Conservation (phyloP, 1,140 invertebrate genomes). For the Magallana ariakensis region DNA sequence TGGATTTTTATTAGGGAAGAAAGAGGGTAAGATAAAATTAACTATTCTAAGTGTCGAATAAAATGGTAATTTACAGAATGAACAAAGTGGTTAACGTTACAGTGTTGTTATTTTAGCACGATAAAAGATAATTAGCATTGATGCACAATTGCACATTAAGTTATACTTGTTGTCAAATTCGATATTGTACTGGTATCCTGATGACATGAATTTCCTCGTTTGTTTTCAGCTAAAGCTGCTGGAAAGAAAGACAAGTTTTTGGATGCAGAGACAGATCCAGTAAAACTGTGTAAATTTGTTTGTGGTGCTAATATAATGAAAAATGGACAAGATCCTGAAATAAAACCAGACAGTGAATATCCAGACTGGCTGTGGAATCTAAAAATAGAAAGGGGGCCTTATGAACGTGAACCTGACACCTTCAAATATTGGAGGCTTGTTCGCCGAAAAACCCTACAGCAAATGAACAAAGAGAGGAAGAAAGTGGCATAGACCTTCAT, state of each 20-base stretch:
- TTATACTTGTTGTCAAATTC: no score
- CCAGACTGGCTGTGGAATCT: conserved; percentile 95
- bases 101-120: no score
- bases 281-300: conserved; percentile 89
- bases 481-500: background rate
- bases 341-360: conserved; percentile 93
- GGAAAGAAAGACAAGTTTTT: conserved; percentile 58
- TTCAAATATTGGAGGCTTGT: conserved; percentile 88
- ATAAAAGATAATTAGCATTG: background rate
- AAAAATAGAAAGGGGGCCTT: conserved; percentile 82
- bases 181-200: no score
- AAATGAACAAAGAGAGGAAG: conserved; percentile 20
- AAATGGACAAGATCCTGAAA: conserved; percentile 88
- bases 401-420: conserved; percentile 88
- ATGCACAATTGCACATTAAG: background rate
- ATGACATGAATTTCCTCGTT: no score
- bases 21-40: background rate
- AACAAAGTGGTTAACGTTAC: no score
- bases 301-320: conserved; percentile 92
- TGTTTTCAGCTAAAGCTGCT: background rate
- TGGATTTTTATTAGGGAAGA: background rate
- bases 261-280: conserved; percentile 89
- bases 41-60: no score
- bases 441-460: conserved; percentile 38
- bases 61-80: no score